phyloP scores from a whole-genome alignment of 2,888 invertebrate species.

The Zhengitettix transpicula region DNA sequence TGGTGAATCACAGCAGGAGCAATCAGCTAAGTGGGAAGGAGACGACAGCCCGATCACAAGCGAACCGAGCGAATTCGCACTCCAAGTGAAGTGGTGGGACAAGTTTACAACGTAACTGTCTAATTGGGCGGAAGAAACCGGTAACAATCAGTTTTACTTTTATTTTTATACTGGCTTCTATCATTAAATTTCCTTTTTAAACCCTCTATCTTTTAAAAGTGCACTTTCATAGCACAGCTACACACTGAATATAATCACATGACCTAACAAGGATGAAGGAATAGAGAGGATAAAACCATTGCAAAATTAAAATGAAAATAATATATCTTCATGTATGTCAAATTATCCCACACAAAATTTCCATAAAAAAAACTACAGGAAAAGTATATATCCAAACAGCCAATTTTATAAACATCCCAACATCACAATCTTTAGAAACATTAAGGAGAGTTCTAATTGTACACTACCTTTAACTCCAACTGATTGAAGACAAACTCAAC shows the following conservation, averaged over 20 bases:
- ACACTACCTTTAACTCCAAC: constrained; percentile 75
- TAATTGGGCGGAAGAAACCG: constrained; percentile 14
- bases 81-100: constrained; percentile 10
- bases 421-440: constrained; percentile 1
- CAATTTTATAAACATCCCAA: neutral
- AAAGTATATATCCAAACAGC: neutral
- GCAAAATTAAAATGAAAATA: too few species aligned
- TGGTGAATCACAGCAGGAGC: constrained; percentile 7
- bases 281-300: too few species aligned
- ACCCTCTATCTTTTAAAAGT: too few species aligned
- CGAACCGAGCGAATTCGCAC: constrained; percentile 8
- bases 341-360: neutral
- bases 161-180: neutral
- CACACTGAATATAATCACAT: too few species aligned
- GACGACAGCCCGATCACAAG: constrained; percentile 5
- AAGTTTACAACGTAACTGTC: constrained; percentile 13
- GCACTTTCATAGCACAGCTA: too few species aligned
- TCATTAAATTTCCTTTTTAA: neutral
- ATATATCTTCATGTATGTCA: too few species aligned
- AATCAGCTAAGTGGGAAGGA: constrained; percentile 7
- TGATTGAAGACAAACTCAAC: constrained; percentile 98
- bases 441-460: constrained; percentile 1
- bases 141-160: constrained; percentile 7
- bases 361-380: neutral
- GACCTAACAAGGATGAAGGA: too few species aligned